Conservation (phyloP, 2,888 invertebrate genomes). For the Ormia ochracea region DNA sequence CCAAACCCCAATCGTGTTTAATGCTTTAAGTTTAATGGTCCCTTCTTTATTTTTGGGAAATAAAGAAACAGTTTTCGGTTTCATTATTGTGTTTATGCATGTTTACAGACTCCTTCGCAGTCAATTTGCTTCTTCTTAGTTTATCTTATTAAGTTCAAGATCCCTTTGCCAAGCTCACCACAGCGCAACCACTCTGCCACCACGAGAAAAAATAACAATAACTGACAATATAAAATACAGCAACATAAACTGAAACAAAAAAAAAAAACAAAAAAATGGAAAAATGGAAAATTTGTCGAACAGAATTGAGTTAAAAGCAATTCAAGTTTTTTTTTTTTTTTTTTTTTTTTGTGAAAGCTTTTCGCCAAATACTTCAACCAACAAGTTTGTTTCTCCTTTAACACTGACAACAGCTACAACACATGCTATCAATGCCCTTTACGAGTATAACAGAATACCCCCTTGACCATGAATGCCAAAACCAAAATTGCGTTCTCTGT, state of each 20-base stretch:
- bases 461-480: no score
- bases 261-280: background rate
- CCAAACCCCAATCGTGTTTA: conserved; percentile 27
- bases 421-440: background rate
- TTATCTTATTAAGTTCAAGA: conserved; percentile 42
- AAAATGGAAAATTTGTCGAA: conserved; percentile 24
- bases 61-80: conserved; percentile 7
- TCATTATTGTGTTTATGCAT: background rate
- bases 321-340: conserved; percentile 39
- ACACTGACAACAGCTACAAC: background rate
- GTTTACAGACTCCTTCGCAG: conserved; percentile 3
- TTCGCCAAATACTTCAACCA: conserved; percentile 57
- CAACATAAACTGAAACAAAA: conserved; percentile 18
- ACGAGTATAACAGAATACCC: no score
- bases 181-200: background rate
- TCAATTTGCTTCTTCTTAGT: conserved; percentile 25
- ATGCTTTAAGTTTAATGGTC: conserved; percentile 48
- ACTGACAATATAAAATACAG: conserved; percentile 28
- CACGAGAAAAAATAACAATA: background rate
- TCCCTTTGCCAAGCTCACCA: background rate
- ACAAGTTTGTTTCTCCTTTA: conserved; percentile 16
- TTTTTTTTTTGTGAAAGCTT: conserved; percentile 50
- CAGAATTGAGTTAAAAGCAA: conserved; percentile 19
- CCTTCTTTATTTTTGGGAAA: conserved; percentile 33
- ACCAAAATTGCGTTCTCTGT: no score